Evolutionary conservation across 2,113 vertebrate genomes (phyloP).

Genomic region (Vidua chalybeata): DNA sequence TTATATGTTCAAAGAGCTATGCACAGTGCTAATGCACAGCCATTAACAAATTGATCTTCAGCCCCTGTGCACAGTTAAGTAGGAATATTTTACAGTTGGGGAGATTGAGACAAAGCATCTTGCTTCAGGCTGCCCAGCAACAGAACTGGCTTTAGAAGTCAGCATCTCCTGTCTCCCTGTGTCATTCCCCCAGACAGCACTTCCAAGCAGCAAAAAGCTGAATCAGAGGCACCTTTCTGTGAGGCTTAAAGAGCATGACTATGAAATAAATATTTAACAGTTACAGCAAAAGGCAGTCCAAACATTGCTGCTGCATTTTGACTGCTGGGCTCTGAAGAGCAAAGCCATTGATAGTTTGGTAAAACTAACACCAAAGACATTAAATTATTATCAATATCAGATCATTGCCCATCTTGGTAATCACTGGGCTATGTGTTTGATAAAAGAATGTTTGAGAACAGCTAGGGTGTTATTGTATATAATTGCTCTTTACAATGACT

Average conservation of each 20-base stretch:
- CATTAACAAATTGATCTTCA: slow-evolving; percentile 55
- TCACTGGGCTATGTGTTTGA: slow-evolving; percentile 55
- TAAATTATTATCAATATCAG: slow-evolving; percentile 43
- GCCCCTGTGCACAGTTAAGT: background rate
- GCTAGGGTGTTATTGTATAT: slow-evolving; percentile 68
- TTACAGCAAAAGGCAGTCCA: slow-evolving; percentile 19
- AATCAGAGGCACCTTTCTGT: background rate
- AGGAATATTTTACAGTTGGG: background rate
- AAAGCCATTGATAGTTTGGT: slow-evolving; percentile 4
- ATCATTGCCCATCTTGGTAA: slow-evolving; percentile 48
- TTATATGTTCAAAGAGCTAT: slow-evolving; percentile 7
- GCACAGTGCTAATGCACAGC: background rate
- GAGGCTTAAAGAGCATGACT: slow-evolving; percentile 7
- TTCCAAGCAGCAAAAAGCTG: background rate
- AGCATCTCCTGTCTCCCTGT: background rate
- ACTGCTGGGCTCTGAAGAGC: background rate
- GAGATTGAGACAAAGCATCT: background rate
- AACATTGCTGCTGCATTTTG: background rate
- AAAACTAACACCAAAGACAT: slow-evolving; percentile 36
- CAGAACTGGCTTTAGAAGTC: slow-evolving; percentile 16
- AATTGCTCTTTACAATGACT: slow-evolving; percentile 71
- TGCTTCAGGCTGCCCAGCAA: background rate
- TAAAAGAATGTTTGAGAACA: slow-evolving; percentile 61
- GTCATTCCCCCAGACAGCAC: slow-evolving; percentile 10
- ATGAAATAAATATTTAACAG: slow-evolving; percentile 5